These are phyloP conservation scores for Carabus problematicus DNA, from an alignment of 2,888 invertebrate species.

Conservation along the genomic window DNA sequence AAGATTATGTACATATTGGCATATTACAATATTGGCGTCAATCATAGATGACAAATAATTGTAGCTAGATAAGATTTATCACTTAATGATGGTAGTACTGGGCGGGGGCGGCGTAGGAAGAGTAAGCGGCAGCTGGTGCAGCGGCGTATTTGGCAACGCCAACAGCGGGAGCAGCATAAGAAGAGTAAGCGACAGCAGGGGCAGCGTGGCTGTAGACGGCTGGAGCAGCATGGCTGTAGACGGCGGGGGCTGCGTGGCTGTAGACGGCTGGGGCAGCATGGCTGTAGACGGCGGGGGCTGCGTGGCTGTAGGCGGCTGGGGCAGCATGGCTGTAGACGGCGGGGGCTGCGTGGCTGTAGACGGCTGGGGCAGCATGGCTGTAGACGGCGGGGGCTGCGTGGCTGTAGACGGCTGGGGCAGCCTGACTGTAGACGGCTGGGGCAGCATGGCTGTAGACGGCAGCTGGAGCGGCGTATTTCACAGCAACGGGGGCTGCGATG, in stretches of 20 bases:
- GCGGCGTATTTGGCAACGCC: slow-evolving; percentile 46
- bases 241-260: slow-evolving; percentile 55
- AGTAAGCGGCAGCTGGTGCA: slow-evolving; percentile 40
- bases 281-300: slow-evolving; percentile 58
- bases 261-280: slow-evolving; percentile 59
- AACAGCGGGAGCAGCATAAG: slow-evolving; percentile 33
- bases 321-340: neutral
- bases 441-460: slow-evolving; percentile 46
- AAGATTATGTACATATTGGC: too few species aligned
- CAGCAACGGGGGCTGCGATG: slow-evolving; percentile 44
- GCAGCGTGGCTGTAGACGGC: slow-evolving; percentile 51
- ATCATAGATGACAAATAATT: too few species aligned
- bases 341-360: slow-evolving; percentile 1
- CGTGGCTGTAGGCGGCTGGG: slow-evolving; percentile 47
- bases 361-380: neutral
- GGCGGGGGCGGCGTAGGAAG: slow-evolving; percentile 45
- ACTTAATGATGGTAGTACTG: slow-evolving; percentile 10
- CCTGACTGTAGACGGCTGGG: slow-evolving; percentile 7
- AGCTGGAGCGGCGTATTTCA: slow-evolving; percentile 50
- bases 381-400: slow-evolving; percentile 55
- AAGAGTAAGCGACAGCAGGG: slow-evolving; percentile 48
- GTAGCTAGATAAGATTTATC: too few species aligned
- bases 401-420: neutral
- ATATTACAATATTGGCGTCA: too few species aligned
- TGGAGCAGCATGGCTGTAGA: slow-evolving; percentile 47